Base-by-base conservation (phyloP, 2,113 vertebrate species). In the Esox niger region DNA sequence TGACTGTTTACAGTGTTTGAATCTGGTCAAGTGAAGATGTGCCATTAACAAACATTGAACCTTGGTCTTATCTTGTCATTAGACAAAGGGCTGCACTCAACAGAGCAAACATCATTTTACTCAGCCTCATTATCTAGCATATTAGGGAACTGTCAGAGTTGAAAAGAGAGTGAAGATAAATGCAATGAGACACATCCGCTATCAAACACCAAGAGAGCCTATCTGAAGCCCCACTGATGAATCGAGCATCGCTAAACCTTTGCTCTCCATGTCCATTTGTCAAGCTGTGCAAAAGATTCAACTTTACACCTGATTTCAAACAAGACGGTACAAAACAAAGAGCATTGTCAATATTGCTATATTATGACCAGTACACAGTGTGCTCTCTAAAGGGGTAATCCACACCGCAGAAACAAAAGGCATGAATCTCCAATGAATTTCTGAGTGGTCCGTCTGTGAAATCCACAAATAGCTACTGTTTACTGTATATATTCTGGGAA, bases 1-100 rank as follows among this genome's bases (percentile, higher is more conserved):
- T n/a, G n/a, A n/a, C n/a, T n/a, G n/a, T n/a, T n/a, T n/a, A n/a
- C n/a, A n/a, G n/a, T n/a, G n/a, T 21, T 17, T 52, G 47, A 52
- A 9, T 21, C 17, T 17, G 47, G 47, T 52, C 47, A 52, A 21
- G 21, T 52, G n/a, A 71, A 60, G 47, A 20, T 31, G 5, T 52
- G 27, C 59, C 71, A 64, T 46, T 67, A 68, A 49, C 52, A 61
- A 69, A 31, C 7, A 54, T 68, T 78, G 72, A 78, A 54, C 68
- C 55, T 15, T 8, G 29, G 17, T 74, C 68, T 25, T 33, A 21
- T n/a, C 26, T 27, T 55, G 66, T 69, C 70, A 77, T 66, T 70
- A 63, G 33, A 66, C 29, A 20, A 52, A 62, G 27, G 33, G 9
- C 47, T 8, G 20, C 47, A 52, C 3, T 52, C 47, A 47, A 32